phyloP scores from a whole-genome alignment of 2,888 invertebrate genomes.

The Scaeva pyrastri region DNA sequence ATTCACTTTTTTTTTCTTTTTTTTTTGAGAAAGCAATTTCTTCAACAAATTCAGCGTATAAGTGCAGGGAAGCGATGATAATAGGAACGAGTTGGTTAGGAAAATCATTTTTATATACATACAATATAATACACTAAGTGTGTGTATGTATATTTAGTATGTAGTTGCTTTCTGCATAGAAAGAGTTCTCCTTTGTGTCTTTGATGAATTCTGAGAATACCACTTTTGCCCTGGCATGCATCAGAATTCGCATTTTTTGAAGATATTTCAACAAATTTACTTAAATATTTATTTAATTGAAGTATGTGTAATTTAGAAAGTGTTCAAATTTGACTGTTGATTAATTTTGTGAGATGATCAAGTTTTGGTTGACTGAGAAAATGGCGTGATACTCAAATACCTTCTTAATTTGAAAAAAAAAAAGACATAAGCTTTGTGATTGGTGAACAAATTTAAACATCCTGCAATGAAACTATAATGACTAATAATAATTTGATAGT shows the following conservation, averaged over 20 bases:
- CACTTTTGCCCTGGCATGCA: no score
- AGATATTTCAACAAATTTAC: slow-evolving; percentile 20
- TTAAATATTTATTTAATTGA: no score
- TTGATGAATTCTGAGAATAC: slow-evolving; percentile 23
- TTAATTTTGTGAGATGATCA: no score
- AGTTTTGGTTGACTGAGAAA: no score
- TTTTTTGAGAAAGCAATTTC: slow-evolving; percentile 55
- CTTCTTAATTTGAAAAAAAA: no score
- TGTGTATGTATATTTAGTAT: no score
- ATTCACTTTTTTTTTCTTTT: neutral
- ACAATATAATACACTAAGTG: no score
- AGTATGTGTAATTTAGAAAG: neutral
- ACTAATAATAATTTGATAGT: no score
- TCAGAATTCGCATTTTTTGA: neutral
- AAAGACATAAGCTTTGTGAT: no score
- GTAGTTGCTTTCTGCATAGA: neutral
- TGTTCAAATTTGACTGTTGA: neutral
- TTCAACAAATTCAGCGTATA: slow-evolving; percentile 47
- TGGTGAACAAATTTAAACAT: no score
- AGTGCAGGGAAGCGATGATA: slow-evolving; percentile 56
- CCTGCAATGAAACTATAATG: no score
- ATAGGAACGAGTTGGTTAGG: slow-evolving; percentile 13
- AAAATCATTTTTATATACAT: neutral
- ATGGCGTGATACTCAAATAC: no score
- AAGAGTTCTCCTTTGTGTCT: slow-evolving; percentile 31